Evolutionary conservation across 1,140 invertebrate species (phyloP).

Genomic region (Aphis gossypii): DNA sequence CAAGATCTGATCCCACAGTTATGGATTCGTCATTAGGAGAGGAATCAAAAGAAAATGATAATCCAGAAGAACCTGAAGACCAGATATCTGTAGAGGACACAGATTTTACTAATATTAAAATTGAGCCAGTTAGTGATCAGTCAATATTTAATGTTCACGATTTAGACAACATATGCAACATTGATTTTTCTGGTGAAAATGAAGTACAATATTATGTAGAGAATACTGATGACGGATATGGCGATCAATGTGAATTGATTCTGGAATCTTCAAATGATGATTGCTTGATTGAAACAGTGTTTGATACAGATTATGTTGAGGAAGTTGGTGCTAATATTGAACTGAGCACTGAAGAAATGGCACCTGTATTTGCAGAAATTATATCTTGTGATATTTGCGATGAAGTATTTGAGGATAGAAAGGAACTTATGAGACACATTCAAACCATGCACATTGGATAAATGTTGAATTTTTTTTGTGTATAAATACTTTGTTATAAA

Average conservation of each 20-base stretch:
- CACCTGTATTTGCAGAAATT: constrained; percentile 53
- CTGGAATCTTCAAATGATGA: constrained; percentile 1
- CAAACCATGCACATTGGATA: constrained; percentile 70
- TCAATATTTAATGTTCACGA: neutral
- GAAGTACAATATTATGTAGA: constrained; percentile 13
- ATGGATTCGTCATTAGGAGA: constrained; percentile 61
- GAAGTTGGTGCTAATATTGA: constrained; percentile 60
- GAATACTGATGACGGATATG: neutral
- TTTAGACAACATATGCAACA: neutral
- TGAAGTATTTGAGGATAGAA: constrained; percentile 75
- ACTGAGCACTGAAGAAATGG: constrained; percentile 58
- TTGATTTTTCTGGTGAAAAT: neutral
- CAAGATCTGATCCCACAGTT: constrained; percentile 69
- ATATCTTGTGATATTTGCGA: constrained; percentile 80
- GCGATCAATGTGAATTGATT: neutral
- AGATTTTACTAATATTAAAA: constrained; percentile 25
- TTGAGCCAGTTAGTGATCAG: neutral
- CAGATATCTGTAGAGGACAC: constrained; percentile 57
- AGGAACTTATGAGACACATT: constrained; percentile 77
- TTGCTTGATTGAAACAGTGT: constrained; percentile 40
- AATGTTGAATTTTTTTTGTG: neutral
- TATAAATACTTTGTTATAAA: neutral
- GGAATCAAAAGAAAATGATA: constrained; percentile 37
- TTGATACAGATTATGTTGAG: constrained; percentile 58
- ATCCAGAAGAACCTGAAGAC: constrained; percentile 50